Percentiles rank a stretch among this genome's conserved stretches.
These are phyloP conservation scores for Tetramorium bicarinatum DNA, from an alignment of 2,888 invertebrate species.

Conservation along the genomic window DNA sequence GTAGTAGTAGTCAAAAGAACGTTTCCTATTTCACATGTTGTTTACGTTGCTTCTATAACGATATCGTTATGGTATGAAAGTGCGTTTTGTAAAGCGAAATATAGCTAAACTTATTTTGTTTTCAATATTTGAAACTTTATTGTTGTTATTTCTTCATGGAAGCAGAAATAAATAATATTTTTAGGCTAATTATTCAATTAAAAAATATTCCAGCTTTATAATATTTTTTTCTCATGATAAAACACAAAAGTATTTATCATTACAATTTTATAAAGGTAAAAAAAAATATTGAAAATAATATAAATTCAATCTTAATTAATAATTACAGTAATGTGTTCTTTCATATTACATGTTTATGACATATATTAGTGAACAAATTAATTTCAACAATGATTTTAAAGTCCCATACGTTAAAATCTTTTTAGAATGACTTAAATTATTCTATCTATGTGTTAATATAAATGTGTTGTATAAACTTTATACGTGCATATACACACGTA, in stretches of 20 bases:
- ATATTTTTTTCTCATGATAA: neutral
- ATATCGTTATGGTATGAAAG: constrained; percentile 15
- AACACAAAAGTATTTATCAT: too few relatives aligned
- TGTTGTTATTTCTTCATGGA: neutral
- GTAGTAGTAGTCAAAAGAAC: constrained; percentile 41
- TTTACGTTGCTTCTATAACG: constrained; percentile 26
- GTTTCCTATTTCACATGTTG: constrained; percentile 50
- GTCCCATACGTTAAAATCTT: neutral
- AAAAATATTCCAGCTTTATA: neutral
- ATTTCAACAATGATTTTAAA: neutral
- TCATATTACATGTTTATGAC: neutral
- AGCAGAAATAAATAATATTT: neutral
- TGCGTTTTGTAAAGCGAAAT: constrained; percentile 1
- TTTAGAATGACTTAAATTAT: neutral
- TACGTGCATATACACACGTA: too few relatives aligned
- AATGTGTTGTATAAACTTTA: too few relatives aligned
- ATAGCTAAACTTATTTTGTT: constrained; percentile 10
- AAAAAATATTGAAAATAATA: neutral
- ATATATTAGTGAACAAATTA: neutral
- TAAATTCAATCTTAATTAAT: neutral
- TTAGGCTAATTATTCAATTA: neutral
- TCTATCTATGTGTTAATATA: neutral
- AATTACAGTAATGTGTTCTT: neutral
- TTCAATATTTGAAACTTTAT: neutral
- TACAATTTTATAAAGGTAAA: neutral